phyloP scores from a whole-genome alignment of 1,140 invertebrate species.

The Hetaerina americana region DNA sequence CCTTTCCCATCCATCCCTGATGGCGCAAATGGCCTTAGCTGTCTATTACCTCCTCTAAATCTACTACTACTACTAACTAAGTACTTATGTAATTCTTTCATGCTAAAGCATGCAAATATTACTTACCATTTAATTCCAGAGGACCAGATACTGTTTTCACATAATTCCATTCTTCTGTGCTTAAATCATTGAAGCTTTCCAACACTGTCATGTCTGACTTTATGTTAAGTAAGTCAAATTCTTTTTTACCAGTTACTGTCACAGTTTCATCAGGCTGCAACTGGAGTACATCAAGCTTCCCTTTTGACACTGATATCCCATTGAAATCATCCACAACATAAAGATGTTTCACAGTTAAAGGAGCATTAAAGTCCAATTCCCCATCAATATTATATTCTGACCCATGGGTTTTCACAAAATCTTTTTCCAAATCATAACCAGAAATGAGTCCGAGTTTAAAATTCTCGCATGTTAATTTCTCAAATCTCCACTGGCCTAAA shows the following conservation, averaged over 20 bases:
- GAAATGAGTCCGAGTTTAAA: neutral
- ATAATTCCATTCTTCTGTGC: too few species aligned
- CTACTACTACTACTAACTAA: too few species aligned
- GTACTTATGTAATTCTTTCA: too few species aligned
- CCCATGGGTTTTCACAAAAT: neutral
- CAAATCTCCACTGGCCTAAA: neutral
- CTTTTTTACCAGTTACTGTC: neutral
- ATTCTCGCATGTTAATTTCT: neutral
- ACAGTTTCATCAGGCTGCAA: neutral
- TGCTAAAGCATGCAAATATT: too few species aligned
- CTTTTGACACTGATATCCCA: neutral
- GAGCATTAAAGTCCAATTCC: neutral
- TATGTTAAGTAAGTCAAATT: neutral
- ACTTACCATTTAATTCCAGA: too few species aligned
- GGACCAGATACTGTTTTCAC: too few species aligned
- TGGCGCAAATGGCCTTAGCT: too few species aligned
- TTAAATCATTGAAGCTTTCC: neutral
- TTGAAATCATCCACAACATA: neutral
- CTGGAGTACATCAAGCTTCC: neutral
- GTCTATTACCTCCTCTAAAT: too few species aligned
- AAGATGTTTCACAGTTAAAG: neutral
- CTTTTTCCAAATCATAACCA: neutral
- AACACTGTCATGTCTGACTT: neutral
- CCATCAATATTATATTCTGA: neutral
- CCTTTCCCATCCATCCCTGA: too few species aligned